Conservation (phyloP, 2,888 invertebrate genomes). For the Lepidocyrtinus sp. region DNA sequence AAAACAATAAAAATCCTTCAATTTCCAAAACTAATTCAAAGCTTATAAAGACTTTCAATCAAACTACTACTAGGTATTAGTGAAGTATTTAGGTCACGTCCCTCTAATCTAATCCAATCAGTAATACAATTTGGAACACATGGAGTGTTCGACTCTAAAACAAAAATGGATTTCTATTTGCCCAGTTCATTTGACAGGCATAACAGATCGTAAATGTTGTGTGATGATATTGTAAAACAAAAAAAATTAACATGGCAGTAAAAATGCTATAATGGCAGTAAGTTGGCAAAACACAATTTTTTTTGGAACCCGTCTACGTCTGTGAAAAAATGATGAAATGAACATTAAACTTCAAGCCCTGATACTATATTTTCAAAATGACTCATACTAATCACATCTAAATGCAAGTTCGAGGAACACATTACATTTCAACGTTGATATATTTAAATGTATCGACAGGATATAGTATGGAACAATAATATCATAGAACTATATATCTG, state of each 20-base stretch:
- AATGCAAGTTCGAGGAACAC: conserved; percentile 1
- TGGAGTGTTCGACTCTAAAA: background rate
- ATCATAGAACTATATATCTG: too few relatives aligned
- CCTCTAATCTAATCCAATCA: too few relatives aligned
- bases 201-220: background rate
- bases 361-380: conserved; percentile 9
- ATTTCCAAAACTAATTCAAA: too few relatives aligned
- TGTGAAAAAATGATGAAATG: conserved; percentile 5
- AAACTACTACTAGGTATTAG: too few relatives aligned
- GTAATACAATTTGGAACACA: conserved; percentile 29
- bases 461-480: background rate
- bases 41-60: too few relatives aligned
- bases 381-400: conserved; percentile 14
- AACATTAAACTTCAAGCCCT: background rate
- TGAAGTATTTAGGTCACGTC: too few relatives aligned
- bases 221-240: background rate
- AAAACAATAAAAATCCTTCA: too few relatives aligned
- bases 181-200: background rate
- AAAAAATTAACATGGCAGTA: conserved; percentile 30
- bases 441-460: background rate
- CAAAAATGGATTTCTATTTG: too few relatives aligned
- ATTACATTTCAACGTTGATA: background rate
- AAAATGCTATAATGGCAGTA: conserved; percentile 32
- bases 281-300: conserved; percentile 21
- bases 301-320: conserved; percentile 22